phyloP scores from a whole-genome alignment of 2,113 vertebrate genomes.

The Castor canadensis region DNA sequence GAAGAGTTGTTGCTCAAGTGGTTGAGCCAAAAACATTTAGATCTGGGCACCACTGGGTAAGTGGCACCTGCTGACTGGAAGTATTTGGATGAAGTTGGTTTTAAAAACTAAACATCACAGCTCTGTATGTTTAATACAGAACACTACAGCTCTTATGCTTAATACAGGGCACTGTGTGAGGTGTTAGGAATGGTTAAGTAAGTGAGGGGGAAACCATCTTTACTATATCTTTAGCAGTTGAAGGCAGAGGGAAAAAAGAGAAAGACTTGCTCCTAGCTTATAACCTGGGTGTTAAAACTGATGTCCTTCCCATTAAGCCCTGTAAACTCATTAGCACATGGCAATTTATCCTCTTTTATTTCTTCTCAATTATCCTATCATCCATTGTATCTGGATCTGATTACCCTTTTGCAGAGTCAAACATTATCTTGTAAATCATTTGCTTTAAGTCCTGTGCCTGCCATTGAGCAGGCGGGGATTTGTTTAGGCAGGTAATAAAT shows the following conservation, averaged over 20 bases:
- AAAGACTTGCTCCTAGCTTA: conserved; percentile 83
- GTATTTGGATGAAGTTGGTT: conserved; percentile 74
- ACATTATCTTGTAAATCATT: conserved; percentile 93
- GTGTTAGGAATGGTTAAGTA: conserved; percentile 85
- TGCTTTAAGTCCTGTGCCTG: conserved; percentile 87
- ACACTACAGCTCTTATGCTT: conserved; percentile 50
- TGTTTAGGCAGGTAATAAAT: conserved; percentile 91
- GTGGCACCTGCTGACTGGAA: conserved; percentile 64
- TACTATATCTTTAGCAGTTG: conserved; percentile 84
- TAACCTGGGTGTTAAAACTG: conserved; percentile 90
- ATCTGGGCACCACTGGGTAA: conserved; percentile 64
- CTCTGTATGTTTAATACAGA: conserved; percentile 64
- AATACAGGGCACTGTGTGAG: conserved; percentile 80
- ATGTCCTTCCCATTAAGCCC: conserved; percentile 89
- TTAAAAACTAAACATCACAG: conserved; percentile 72
- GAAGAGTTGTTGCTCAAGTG: conserved; percentile 69
- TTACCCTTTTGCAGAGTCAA: conserved; percentile 91
- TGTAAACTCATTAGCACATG: conserved; percentile 91
- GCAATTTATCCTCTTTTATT: conserved; percentile 93
- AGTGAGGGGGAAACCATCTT: conserved; percentile 86
- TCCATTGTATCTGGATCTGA: conserved; percentile 92
- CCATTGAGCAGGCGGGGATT: conserved; percentile 83
- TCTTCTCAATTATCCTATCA: conserved; percentile 93
- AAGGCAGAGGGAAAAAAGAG: conserved; percentile 62
- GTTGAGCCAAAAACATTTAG: conserved; percentile 70